Percentiles rank a stretch among this genome's conserved stretches.
These are phyloP conservation scores for Lynx canadensis DNA, from an alignment of 2,113 vertebrate genomes.

Conservation along the genomic window DNA sequence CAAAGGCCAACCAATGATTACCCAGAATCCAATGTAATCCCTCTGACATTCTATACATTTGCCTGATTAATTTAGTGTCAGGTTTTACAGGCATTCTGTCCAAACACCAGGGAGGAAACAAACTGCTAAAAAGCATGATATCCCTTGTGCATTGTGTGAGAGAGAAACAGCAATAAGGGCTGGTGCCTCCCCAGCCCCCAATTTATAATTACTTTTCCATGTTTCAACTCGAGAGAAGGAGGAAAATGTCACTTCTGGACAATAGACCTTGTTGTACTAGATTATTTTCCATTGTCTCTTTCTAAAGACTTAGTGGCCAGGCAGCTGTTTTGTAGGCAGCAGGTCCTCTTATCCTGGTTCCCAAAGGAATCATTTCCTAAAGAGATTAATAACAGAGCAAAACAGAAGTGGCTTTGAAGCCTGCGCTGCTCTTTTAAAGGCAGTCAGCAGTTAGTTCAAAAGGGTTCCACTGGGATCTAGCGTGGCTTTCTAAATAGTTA, in stretches of 20 bases:
- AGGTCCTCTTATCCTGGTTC: constrained; percentile 47
- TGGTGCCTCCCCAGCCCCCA: not conserved
- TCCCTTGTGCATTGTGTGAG: not conserved
- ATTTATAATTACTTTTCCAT: constrained; percentile 45
- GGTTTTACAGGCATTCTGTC: not conserved
- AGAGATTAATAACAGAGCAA: constrained; percentile 70
- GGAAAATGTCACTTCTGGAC: constrained; percentile 38
- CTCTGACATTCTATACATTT: constrained; percentile 45
- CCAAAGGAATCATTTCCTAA: constrained; percentile 68
- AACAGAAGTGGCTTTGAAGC: constrained; percentile 57
- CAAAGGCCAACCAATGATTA: constrained; percentile 52
- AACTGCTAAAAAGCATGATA: not conserved
- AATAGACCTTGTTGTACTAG: constrained; percentile 11
- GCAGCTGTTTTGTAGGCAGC: constrained; percentile 63
- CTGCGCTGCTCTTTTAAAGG: constrained; percentile 41
- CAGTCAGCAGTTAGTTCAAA: constrained; percentile 38
- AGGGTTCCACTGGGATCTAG: constrained; percentile 29
- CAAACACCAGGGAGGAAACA: not conserved
- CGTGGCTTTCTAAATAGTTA: constrained; percentile 43
- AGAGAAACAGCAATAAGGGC: constrained; percentile 2
- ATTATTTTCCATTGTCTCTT: constrained; percentile 60
- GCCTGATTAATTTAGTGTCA: constrained; percentile 2
- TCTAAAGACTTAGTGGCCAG: constrained; percentile 49
- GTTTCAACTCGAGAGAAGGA: constrained; percentile 37
- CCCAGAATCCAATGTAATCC: constrained; percentile 41